Percentiles rank a stretch among this genome's conserved stretches.
phyloP scores from a whole-genome alignment of 2,888 invertebrate species.

The Acrobasis consociella region DNA sequence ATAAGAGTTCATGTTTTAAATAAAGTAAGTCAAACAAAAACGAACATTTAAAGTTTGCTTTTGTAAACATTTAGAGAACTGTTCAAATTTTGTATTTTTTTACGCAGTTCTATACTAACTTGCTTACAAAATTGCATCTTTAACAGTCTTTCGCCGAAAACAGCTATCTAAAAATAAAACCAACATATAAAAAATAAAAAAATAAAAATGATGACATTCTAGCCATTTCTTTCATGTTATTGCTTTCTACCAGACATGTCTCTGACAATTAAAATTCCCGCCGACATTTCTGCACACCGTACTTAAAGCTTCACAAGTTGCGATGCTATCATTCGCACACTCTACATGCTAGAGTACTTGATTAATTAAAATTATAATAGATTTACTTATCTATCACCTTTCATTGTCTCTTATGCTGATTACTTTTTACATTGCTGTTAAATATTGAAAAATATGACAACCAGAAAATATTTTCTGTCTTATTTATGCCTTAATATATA shows the following conservation, averaged over 20 bases:
- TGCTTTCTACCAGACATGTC: neutral
- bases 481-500: slow-evolving; percentile 1
- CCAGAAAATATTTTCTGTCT: neutral
- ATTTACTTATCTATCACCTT: slow-evolving; percentile 58
- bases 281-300: slow-evolving; percentile 44
- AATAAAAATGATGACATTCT: too few relatives aligned
- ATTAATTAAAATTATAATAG: slow-evolving; percentile 71
- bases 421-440: neutral
- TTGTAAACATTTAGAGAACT: too few relatives aligned
- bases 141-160: too few relatives aligned
- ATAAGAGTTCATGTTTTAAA: too few relatives aligned
- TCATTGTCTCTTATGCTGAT: neutral
- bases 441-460: neutral
- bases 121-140: too few relatives aligned
- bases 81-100: too few relatives aligned
- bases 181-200: too few relatives aligned
- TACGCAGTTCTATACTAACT: too few relatives aligned
- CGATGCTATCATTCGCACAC: slow-evolving; percentile 61
- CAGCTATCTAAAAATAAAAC: too few relatives aligned
- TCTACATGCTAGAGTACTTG: slow-evolving; percentile 52
- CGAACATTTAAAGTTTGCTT: too few relatives aligned
- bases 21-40: too few relatives aligned
- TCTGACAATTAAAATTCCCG: neutral
- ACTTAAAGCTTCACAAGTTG: slow-evolving; percentile 56
- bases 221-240: too few relatives aligned